phyloP scores from a whole-genome alignment of 2,797 vertebrate genomes.

The Gobio occitaniae region DNA sequence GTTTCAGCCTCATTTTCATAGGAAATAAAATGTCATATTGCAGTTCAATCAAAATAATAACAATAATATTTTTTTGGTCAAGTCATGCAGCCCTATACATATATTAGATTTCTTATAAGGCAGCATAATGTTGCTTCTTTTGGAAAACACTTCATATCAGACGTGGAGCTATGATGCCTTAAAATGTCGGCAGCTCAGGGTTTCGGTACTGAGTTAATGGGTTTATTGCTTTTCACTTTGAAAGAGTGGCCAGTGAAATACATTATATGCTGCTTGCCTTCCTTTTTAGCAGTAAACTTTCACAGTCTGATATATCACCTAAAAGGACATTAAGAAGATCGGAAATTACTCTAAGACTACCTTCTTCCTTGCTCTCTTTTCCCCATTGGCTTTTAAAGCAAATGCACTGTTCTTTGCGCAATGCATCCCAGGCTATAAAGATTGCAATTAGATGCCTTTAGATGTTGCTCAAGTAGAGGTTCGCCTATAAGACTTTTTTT shows the following conservation, averaged over 20 bases:
- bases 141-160: neutral
- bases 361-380: conserved; percentile 26
- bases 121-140: neutral
- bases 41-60: no score
- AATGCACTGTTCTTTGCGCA: conserved; percentile 25
- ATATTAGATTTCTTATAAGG: neutral
- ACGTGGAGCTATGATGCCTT: conserved; percentile 1
- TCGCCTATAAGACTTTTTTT: conserved; percentile 43
- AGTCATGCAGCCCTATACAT: no score
- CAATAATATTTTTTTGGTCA: no score
- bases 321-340: conserved; percentile 43
- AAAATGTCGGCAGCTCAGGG: neutral
- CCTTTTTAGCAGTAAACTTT: conserved; percentile 40
- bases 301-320: conserved; percentile 43
- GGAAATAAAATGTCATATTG: no score
- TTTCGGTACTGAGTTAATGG: neutral
- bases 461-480: conserved; percentile 38
- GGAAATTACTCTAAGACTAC: conserved; percentile 30
- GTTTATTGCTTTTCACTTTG: conserved; percentile 41
- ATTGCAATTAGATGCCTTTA: conserved; percentile 34
- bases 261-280: conserved; percentile 32
- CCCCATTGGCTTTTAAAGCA: conserved; percentile 37
- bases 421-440: conserved; percentile 22
- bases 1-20: no score
- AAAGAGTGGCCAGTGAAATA: conserved; percentile 22